Conservation (phyloP, 2,113 vertebrate genomes). For the Azemiops feae region DNA sequence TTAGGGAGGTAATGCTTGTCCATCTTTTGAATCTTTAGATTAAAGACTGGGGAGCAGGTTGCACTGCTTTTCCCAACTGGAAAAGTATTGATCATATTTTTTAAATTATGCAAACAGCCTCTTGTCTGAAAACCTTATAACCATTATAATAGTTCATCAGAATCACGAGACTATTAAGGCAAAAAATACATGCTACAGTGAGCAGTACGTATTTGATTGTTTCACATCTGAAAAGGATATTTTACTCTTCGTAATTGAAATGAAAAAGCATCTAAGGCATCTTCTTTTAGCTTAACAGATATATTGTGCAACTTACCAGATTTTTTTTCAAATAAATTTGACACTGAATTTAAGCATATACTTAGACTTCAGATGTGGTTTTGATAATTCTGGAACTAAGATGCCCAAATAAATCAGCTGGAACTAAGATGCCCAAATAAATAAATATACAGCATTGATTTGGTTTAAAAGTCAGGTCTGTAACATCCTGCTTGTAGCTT, state of each 20-base stretch:
- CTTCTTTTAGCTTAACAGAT: constrained; percentile 45
- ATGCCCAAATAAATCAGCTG: not conserved
- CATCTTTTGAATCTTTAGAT: not conserved
- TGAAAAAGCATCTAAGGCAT: constrained; percentile 48
- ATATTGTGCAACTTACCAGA: not conserved
- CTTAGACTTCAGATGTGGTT: not conserved
- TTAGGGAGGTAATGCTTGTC: constrained; percentile 8
- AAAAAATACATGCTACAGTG: constrained; percentile 40
- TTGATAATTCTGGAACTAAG: constrained; percentile 1
- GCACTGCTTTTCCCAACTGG: constrained; percentile 19
- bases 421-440: not conserved
- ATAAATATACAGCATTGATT: constrained; percentile 9
- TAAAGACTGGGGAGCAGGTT: not conserved
- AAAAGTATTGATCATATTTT: not conserved
- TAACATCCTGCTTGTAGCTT: not conserved
- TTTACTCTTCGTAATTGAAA: constrained; percentile 58
- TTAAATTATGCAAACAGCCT: constrained; percentile 9
- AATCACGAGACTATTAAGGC: constrained; percentile 26
- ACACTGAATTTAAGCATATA: not conserved
- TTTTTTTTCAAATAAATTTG: constrained; percentile 21
- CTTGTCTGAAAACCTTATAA: constrained; percentile 14
- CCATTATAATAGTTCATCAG: constrained; percentile 22
- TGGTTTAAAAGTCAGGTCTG: constrained; percentile 11
- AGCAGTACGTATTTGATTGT: constrained; percentile 29
- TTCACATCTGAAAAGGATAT: constrained; percentile 55